Conservation (phyloP, 1,140 invertebrate species). For the Saxidomus purpurata region DNA sequence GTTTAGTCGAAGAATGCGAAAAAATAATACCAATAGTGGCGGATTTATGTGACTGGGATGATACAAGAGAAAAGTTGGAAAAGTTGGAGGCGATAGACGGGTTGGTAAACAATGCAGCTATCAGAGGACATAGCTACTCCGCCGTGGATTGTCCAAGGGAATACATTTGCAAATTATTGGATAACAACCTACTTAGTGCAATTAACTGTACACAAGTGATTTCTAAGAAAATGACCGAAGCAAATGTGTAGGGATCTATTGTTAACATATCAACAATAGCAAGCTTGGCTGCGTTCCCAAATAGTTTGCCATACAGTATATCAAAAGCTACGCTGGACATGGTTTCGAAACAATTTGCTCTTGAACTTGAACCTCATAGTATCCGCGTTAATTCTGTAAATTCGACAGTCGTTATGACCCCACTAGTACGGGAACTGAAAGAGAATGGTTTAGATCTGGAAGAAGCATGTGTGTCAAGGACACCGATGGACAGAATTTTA, state of each 20-base stretch:
- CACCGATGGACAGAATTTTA: slow-evolving; percentile 89
- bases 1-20: slow-evolving; percentile 84
- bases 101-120: slow-evolving; percentile 93
- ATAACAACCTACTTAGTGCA: slow-evolving; percentile 3
- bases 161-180: neutral
- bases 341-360: slow-evolving; percentile 90
- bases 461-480: slow-evolving; percentile 85
- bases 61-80: slow-evolving; percentile 89
- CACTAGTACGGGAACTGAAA: neutral
- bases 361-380: slow-evolving; percentile 93
- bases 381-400: slow-evolving; percentile 96
- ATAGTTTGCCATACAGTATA: slow-evolving; percentile 92
- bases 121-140: neutral
- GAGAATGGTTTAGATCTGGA: neutral
- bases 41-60: slow-evolving; percentile 92
- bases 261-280: slow-evolving; percentile 96
- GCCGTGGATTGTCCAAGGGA: slow-evolving; percentile 5
- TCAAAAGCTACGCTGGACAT: slow-evolving; percentile 88
- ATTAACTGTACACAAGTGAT: slow-evolving; percentile 91
- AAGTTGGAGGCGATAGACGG: slow-evolving; percentile 89
- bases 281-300: slow-evolving; percentile 89
- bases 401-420: slow-evolving; percentile 94
- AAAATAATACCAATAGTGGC: slow-evolving; percentile 88
- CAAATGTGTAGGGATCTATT: slow-evolving; percentile 90
- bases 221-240: slow-evolving; percentile 90